Percentiles rank a stretch among this genome's conserved stretches.
Conservation (phyloP, 2,888 invertebrate species). For the Perizoma flavofasciatum region DNA sequence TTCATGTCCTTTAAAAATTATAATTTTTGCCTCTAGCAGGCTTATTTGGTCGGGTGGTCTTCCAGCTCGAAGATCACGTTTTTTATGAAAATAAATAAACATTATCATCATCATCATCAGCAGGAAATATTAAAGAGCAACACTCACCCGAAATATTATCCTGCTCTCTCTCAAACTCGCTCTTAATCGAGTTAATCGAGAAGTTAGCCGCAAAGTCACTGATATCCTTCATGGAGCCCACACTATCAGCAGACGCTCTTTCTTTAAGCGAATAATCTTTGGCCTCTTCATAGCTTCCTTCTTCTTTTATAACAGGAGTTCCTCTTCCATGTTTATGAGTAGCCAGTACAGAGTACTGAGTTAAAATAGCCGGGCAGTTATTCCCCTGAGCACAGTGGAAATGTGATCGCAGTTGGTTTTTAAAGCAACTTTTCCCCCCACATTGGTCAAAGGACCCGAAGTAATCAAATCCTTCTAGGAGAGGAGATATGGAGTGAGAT, state of each 20-base stretch:
- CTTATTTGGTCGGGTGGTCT: no score
- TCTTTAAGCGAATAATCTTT: slow-evolving; percentile 81
- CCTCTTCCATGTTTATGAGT: slow-evolving; percentile 80
- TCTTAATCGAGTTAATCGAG: slow-evolving; percentile 77
- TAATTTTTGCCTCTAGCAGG: no score
- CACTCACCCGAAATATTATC: slow-evolving; percentile 79
- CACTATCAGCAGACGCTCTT: slow-evolving; percentile 72
- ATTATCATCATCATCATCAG: no score
- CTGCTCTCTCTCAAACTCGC: slow-evolving; percentile 76
- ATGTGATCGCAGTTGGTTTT: slow-evolving; percentile 74
- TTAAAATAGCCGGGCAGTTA: slow-evolving; percentile 76
- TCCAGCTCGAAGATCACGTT: no score
- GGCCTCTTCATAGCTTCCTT: slow-evolving; percentile 74
- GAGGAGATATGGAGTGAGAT: slow-evolving; percentile 92
- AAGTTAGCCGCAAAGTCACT: slow-evolving; percentile 72
- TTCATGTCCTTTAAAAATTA: no score
- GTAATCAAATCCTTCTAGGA: slow-evolving; percentile 93
- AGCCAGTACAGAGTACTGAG: slow-evolving; percentile 76
- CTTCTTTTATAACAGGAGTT: slow-evolving; percentile 71
- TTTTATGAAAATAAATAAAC: no score
- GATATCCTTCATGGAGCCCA: slow-evolving; percentile 67
- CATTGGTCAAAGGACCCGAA: slow-evolving; percentile 84
- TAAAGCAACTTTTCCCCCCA: slow-evolving; percentile 78
- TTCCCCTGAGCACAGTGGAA: slow-evolving; percentile 80
- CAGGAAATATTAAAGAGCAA: slow-evolving; percentile 24